Evolutionary conservation across 2,888 invertebrate genomes (phyloP), one percentile per base, ranked within the genome.

Genomic region (Notodonta dromedarius): DNA sequence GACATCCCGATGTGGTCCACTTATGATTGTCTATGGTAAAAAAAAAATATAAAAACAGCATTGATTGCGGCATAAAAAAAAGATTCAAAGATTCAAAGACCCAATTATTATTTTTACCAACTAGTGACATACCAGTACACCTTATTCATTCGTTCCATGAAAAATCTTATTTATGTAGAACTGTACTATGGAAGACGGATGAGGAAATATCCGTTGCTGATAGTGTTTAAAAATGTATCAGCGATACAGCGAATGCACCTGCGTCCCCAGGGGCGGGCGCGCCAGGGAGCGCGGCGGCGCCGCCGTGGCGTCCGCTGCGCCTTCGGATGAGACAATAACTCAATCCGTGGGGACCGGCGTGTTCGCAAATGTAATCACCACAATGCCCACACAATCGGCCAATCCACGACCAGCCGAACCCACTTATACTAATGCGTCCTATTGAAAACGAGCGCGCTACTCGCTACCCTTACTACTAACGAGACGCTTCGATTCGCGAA

Each of bases 361-460:
- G 74, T 77, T 74, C 68, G 76, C 79, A 77, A 82, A 83, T 81
- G 83, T 84, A 85, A 87, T 87, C 80, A 80, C 81, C 79, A 77
- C 80, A 77, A 79, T 70, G 72, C 78, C 74, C 67, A 73, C 77
- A 84, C 84, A 87, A 86, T 86, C 77, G 73, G 74, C 78, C 85
- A 86, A 85, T 87, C 79, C 78, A 74, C 77, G 76, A 73, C 74
- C 77, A 76, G 67, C 72, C 74, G 77, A 82, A 80, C 78, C 85
- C 84, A 85, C 83, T 85, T 84, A 83, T 79, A 84, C 85, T 88
- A 87, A 88, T 88, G 86, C 82, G 74, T 73, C 74, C 84, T 84
- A 87, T 87, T 87, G 84, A 87, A 82, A 78, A 77, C 77, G 76
- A 78, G 79, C 81, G 74, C 79, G 77, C 70, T 74, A 76, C 74